Evolutionary conservation across 2,888 invertebrate genomes (phyloP), one percentile per base, ranked within the genome.

Genomic region (Diloba caeruleocephala): DNA sequence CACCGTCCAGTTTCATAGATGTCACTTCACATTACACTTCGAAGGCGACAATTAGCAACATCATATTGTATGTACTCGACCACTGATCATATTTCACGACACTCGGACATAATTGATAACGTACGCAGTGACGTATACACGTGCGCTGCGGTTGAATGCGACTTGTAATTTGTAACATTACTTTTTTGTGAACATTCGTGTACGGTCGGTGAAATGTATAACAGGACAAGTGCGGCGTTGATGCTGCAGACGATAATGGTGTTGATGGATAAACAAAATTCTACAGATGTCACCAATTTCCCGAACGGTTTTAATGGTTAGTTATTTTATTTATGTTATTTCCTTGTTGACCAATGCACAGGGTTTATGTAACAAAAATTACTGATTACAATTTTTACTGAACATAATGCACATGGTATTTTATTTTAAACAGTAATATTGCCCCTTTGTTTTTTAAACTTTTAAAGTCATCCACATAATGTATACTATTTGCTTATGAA

Each of bases 161-260:
- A 46, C 9, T 36, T 45, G 52, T 33, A 14, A 10, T 42, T 38
- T 3, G 12, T 9, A 38, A 41, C 25, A 13, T 12, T 48, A 43
- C 39, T 43, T 58, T 59, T 42, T 45, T 49, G 66, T 69, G 59
- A 64, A 46, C 42, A 50, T 38, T 59, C 54, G 59, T 63, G 46
- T 34, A 45, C 53, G 42, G 43, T 50, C 55, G 57, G 46, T 45
- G 78, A 74, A 67, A 93, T 94, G 93, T 83, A 86, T 71, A 94
- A 93, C 70, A 87, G 77, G 56, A 93, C 93, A 9, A 92, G 92
- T 87, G 92, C 93, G 1, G 89, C 91, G 36, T 68, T 94, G 61
- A 92, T 94, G 93, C 83, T 94, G 52, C 93, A 93, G 59, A 93
- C 94, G 17, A 92, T 94, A 42, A 90, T 94, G 89, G 87, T 93